phyloP scores from a whole-genome alignment of 2,888 invertebrate species.

The Ceramica pisi region DNA sequence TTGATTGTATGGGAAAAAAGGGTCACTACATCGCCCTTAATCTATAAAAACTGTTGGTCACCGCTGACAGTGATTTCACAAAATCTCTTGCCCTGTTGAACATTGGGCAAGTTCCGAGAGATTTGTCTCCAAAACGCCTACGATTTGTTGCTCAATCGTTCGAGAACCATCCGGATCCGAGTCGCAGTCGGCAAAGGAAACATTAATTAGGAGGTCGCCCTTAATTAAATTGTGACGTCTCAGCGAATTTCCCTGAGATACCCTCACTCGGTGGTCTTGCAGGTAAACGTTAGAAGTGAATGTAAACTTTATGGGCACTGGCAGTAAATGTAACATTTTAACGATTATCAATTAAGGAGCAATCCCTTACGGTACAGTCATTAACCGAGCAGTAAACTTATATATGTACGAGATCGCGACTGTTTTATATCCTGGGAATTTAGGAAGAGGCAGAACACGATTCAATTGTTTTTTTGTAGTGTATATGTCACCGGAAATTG shows the following conservation, averaged over 20 bases:
- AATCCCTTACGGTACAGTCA: conserved; percentile 63
- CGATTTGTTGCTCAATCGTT: conserved; percentile 76
- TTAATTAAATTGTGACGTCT: conserved; percentile 90
- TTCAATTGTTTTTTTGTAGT: background rate
- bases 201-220: conserved; percentile 80
- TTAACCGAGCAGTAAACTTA: conserved; percentile 66
- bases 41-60: conserved; percentile 28
- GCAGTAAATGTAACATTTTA: conserved; percentile 79
- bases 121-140: conserved; percentile 70
- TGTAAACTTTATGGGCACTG: conserved; percentile 74
- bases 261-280: conserved; percentile 81
- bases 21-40: background rate
- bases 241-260: conserved; percentile 83
- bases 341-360: conserved; percentile 72
- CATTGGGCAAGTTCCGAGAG: conserved; percentile 36
- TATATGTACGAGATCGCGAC: conserved; percentile 64
- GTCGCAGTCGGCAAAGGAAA: conserved; percentile 72
- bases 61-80: conserved; percentile 17
- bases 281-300: conserved; percentile 73
- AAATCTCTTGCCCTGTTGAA: conserved; percentile 50
- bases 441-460: conserved; percentile 26
- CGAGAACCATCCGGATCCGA: conserved; percentile 70
- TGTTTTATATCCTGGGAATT: conserved; percentile 63
- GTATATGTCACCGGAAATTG: too few relatives aligned
- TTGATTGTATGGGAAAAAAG: conserved; percentile 1